Evolutionary conservation across 2,797 vertebrate genomes (phyloP).

Genomic region (Fratercula arctica): DNA sequence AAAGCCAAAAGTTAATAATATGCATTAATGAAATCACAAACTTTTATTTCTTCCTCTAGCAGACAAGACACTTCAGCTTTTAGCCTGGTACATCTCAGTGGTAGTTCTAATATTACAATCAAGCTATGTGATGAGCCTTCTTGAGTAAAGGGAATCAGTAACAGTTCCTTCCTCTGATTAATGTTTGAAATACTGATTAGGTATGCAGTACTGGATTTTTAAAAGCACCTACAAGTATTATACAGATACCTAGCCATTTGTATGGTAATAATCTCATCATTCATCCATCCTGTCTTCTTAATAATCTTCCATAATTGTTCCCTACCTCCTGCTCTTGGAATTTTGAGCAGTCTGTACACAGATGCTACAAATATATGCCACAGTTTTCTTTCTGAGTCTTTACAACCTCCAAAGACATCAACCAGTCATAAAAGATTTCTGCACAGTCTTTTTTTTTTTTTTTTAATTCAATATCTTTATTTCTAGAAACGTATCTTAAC

Average conservation of each 20-base stretch:
- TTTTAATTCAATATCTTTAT: not conserved
- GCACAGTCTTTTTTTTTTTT: not conserved
- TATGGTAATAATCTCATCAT: constrained; percentile 14
- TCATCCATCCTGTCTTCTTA: not conserved
- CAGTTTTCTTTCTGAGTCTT: not conserved
- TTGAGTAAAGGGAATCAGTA: constrained; percentile 21
- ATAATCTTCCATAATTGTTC: not conserved
- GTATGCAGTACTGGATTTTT: not conserved
- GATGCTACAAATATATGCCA: not conserved
- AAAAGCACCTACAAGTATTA: not conserved
- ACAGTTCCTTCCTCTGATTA: constrained; percentile 38
- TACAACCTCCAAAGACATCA: not conserved
- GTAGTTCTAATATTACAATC: constrained; percentile 47
- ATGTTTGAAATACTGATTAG: constrained; percentile 41
- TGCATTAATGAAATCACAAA: not conserved
- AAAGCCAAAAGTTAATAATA: not conserved
- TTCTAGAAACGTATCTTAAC: not conserved
- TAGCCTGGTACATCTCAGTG: constrained; percentile 21
- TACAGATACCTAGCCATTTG: not conserved
- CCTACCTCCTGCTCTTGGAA: not conserved
- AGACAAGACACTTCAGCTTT: constrained; percentile 30
- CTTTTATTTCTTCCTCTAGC: constrained; percentile 18
- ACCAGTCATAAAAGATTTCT: not conserved
- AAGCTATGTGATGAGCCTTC: constrained; percentile 35
- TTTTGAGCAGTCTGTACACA: not conserved